phyloP scores from a whole-genome alignment of 1,140 invertebrate species.

The Manduca sexta region DNA sequence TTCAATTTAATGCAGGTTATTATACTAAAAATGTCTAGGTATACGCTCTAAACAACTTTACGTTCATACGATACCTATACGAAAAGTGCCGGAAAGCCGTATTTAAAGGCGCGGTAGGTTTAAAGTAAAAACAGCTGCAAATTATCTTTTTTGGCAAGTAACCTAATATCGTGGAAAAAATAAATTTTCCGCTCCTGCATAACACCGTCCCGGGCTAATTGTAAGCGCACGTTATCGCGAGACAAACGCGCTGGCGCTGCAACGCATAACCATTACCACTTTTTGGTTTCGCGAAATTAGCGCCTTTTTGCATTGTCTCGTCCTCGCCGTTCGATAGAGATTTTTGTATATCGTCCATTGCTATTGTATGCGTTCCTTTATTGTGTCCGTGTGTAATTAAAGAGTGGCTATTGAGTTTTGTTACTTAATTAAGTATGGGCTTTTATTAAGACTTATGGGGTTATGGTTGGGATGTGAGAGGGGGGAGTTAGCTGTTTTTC shows the following conservation, averaged over 20 bases:
- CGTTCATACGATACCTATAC: too few species aligned
- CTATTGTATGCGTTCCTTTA: conserved; percentile 22
- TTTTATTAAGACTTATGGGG: too few species aligned
- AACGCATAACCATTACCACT: conserved; percentile 70
- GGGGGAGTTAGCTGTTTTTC: too few species aligned
- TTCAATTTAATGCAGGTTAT: too few species aligned
- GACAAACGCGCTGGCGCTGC: conserved; percentile 63
- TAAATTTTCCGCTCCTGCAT: conserved; percentile 20
- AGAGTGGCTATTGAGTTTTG: conserved; percentile 9
- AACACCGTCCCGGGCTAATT: conserved; percentile 57
- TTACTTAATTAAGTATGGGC: neutral
- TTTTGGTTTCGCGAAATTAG: conserved; percentile 69
- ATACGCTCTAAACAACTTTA: too few species aligned
- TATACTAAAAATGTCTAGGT: too few species aligned
- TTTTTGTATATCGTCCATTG: conserved; percentile 22
- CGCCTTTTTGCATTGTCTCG: conserved; percentile 65
- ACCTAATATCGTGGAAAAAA: too few species aligned
- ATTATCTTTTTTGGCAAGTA: too few species aligned
- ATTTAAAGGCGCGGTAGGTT: too few species aligned
- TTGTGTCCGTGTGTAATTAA: conserved; percentile 9
- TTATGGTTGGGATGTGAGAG: too few species aligned
- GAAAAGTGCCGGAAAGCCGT: too few species aligned
- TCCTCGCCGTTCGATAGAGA: conserved; percentile 36
- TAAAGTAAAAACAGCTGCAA: too few species aligned
- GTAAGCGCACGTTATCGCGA: conserved; percentile 70